phyloP scores from a whole-genome alignment of 2,888 invertebrate genomes.

The Spicauda simplicius region DNA sequence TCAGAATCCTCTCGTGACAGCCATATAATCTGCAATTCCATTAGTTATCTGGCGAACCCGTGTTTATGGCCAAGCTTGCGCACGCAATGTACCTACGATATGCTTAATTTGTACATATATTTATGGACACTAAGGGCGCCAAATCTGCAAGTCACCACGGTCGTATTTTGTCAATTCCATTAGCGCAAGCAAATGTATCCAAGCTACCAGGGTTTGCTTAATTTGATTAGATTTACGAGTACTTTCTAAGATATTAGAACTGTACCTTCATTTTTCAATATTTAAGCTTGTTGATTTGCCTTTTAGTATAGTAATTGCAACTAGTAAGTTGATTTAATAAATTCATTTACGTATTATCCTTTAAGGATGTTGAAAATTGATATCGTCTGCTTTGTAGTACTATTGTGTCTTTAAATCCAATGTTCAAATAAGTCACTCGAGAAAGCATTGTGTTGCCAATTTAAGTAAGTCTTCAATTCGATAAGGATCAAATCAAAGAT shows the following conservation, averaged over 20 bases:
- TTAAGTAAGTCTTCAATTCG: no score
- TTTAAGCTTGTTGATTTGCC: no score
- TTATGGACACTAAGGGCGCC: constrained; percentile 13
- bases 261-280: no score
- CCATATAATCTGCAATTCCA: constrained; percentile 59
- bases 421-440: no score
- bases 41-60: constrained; percentile 52
- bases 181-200: constrained; percentile 1
- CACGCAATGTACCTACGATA: constrained; percentile 39
- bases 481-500: no score
- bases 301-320: no score
- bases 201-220: neutral
- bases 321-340: no score
- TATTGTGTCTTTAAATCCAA: no score
- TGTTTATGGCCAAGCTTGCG: constrained; percentile 48
- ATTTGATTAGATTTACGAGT: neutral
- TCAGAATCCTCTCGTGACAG: constrained; percentile 31
- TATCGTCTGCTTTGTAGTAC: no score
- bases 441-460: no score
- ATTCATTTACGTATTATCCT: no score
- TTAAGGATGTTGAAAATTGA: no score
- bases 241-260: neutral
- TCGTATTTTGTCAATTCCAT: constrained; percentile 12
- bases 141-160: constrained; percentile 9
- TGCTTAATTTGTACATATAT: constrained; percentile 27